A percentile compares a stretch with the other conserved stretches of the same genome.
phyloP scores from a whole-genome alignment of 2,888 invertebrate species.

The Drosophila neonasuta region DNA sequence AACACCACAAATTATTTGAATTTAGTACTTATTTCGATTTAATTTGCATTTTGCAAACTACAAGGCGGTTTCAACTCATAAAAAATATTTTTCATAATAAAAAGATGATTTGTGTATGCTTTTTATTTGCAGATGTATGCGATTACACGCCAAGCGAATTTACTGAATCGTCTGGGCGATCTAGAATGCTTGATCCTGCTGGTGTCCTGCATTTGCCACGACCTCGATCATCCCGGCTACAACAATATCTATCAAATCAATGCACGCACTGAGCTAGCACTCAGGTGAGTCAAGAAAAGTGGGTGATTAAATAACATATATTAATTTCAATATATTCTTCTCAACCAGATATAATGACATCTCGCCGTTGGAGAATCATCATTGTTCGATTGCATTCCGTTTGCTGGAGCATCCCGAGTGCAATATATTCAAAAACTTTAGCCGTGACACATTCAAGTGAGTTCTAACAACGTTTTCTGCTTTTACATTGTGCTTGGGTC shows the following conservation, averaged over 20 bases:
- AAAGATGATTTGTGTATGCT: too few relatives aligned
- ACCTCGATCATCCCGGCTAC: constrained; percentile 90
- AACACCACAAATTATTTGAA: too few relatives aligned
- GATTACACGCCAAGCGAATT: constrained; percentile 88
- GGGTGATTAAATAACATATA: background rate
- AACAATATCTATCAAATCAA: constrained; percentile 92
- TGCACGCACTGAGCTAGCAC: constrained; percentile 90
- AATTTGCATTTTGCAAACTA: too few relatives aligned
- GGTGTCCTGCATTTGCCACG: constrained; percentile 91
- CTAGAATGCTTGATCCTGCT: constrained; percentile 89
- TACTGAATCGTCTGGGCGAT: constrained; percentile 87
- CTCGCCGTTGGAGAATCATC: constrained; percentile 92
- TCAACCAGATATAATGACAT: constrained; percentile 88
- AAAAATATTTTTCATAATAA: too few relatives aligned
- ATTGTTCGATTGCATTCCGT: constrained; percentile 92
- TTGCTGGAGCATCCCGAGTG: constrained; percentile 90
- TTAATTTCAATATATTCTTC: background rate
- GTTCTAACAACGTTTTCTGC: constrained; percentile 41
- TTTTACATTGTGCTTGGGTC: background rate
- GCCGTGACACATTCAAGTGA: constrained; percentile 85
- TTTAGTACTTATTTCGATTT: too few relatives aligned
- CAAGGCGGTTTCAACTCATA: too few relatives aligned
- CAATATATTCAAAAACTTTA: constrained; percentile 89
- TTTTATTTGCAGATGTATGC: constrained; percentile 87
- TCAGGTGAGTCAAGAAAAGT: constrained; percentile 83